A percentile compares a stretch with the other conserved stretches of the same genome.
These are phyloP conservation scores for Agrypnus murinus DNA, from an alignment of 2,888 invertebrate genomes.

Conservation along the genomic window DNA sequence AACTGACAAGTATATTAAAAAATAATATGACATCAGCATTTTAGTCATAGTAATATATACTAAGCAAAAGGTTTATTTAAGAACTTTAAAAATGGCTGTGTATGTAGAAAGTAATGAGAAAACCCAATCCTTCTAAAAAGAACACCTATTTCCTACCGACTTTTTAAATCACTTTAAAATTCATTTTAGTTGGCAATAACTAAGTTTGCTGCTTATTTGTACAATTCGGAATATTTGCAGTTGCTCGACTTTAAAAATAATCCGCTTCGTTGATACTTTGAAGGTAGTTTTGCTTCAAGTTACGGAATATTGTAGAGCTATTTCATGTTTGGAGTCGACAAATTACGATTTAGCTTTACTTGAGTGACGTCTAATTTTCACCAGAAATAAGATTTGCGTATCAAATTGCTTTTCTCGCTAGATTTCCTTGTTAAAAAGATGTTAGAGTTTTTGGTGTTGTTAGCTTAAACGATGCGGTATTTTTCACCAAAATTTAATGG, in stretches of 20 bases:
- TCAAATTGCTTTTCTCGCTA: conserved; percentile 42
- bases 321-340: conserved; percentile 38
- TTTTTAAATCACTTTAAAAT: conserved; percentile 23
- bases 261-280: conserved; percentile 36
- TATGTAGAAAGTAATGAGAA: no score
- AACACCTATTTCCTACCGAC: neutral
- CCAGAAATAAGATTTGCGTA: conserved; percentile 43
- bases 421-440: conserved; percentile 46
- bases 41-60: no score
- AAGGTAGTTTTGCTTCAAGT: conserved; percentile 32
- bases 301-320: conserved; percentile 40
- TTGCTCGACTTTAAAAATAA: conserved; percentile 37
- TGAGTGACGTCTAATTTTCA: conserved; percentile 46
- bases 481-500: conserved; percentile 33
- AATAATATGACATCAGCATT: no score
- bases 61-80: no score
- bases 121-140: no score
- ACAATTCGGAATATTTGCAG: conserved; percentile 28
- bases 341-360: conserved; percentile 42
- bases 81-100: no score
- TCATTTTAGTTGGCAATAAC: conserved; percentile 25
- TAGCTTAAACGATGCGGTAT: conserved; percentile 30
- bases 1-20: no score
- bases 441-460: conserved; percentile 42
- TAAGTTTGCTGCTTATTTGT: conserved; percentile 27